Evolutionary conservation across 2,113 vertebrate species (phyloP), one percentile per base, ranked within the genome.

Genomic region (Chionomys nivalis): DNA sequence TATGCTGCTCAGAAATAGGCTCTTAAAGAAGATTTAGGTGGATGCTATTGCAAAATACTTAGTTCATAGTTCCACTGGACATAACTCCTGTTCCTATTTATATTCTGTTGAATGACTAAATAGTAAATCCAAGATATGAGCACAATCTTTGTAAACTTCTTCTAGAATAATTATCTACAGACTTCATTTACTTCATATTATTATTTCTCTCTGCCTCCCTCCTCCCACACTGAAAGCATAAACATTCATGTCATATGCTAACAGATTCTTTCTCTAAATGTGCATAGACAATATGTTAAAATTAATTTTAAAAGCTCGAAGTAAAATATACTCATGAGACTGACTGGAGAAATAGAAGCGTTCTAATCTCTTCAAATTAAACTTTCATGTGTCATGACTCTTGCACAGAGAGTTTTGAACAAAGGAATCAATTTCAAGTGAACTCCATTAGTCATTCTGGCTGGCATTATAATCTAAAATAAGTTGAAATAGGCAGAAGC

Each of bases 311-410:
- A 31, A 87, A 90, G 83, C 79, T 68, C 4, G 33, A 87, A 92
- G 23, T 73, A 23, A 89, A 94, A 6, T 7, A 79, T 61, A 77
- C 28, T 89, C 39, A 87, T 31, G 88, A 90, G n/a, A 91, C 73
- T 89, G 79, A 79, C 49, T 91, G 44, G 26, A 78, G 2, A 24
- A 77, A 92, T 87, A 76, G 42, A 58, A 52, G 28, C 47, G 28
- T 73, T 52, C 26, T 65, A 11, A 73, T 75, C 55, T 92, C 47
- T 82, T 88, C 42, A 81, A 83, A 95, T 85, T 61, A 93, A 85
- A 39, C 39, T 58, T 89, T 61, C 42, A 77, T 55, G 31, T 77
- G 13, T 75, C 23, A n/a, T 81, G 55, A 87, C 61, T 95, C n/a
- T 33, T 94, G 0, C 65, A 65, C 78, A 21, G 9, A 89, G 36